These are phyloP conservation scores for Rhinichthys klamathensis DNA, from an alignment of 2,113 vertebrate species.

Conservation along the genomic window DNA sequence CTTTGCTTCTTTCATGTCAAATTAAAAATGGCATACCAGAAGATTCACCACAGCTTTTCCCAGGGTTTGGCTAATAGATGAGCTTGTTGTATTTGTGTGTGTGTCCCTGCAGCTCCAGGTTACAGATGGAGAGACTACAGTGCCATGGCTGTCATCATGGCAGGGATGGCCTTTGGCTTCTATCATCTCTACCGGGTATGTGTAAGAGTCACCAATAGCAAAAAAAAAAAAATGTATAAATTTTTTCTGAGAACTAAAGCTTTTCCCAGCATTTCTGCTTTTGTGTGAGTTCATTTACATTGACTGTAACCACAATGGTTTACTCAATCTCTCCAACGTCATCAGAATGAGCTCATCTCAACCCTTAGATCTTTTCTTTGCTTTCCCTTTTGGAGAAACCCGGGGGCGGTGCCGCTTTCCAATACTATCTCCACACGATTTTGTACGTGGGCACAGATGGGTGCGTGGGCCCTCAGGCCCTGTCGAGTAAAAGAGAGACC, in stretches of 20 bases:
- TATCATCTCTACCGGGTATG: slow-evolving; percentile 94
- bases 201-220: not conserved
- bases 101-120: slow-evolving; percentile 74
- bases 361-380: slow-evolving; percentile 52
- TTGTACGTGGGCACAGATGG: slow-evolving; percentile 10
- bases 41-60: not conserved
- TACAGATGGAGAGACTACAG: slow-evolving; percentile 96
- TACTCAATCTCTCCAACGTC: slow-evolving; percentile 67
- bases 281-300: slow-evolving; percentile 50
- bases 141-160: slow-evolving; percentile 90
- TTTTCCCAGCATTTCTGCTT: slow-evolving; percentile 40
- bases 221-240: not conserved
- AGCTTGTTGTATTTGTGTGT: slow-evolving; percentile 39
- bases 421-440: slow-evolving; percentile 69
- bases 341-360: slow-evolving; percentile 71
- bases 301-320: too few relatives aligned
- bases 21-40: not conserved
- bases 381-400: slow-evolving; percentile 51
- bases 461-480: slow-evolving; percentile 8
- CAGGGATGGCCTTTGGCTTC: slow-evolving; percentile 92
- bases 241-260: slow-evolving; percentile 18
- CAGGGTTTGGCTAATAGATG: not conserved
- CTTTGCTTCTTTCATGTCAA: not conserved
- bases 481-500: slow-evolving; percentile 61
- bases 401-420: slow-evolving; percentile 57